A percentile compares a stretch with the other conserved stretches of the same genome.
These are phyloP conservation scores for Tineola bisselliella DNA, from an alignment of 2,888 invertebrate species.

Conservation along the genomic window DNA sequence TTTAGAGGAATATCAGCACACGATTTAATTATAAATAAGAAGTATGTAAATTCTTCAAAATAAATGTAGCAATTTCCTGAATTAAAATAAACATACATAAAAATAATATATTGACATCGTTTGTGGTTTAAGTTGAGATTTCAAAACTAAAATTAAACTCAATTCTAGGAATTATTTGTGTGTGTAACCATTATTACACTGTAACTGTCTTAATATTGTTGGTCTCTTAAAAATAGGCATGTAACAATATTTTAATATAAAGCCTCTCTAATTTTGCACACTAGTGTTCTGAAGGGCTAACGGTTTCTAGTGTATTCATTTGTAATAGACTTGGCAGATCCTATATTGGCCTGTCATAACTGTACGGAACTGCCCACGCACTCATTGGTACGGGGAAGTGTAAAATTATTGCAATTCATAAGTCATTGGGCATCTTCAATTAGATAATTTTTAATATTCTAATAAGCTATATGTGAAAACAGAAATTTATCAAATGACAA, in stretches of 20 bases:
- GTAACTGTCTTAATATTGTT: no score
- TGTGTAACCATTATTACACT: no score
- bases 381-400: slow-evolving; percentile 7
- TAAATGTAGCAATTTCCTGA: no score
- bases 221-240: no score
- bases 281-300: slow-evolving; percentile 2
- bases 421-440: not conserved
- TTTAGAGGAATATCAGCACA: not conserved
- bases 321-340: slow-evolving; percentile 11
- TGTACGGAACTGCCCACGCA: slow-evolving; percentile 11
- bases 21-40: no score
- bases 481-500: no score
- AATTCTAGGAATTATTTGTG: no score
- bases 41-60: no score
- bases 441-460: slow-evolving; percentile 1
- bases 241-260: not conserved
- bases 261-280: not conserved
- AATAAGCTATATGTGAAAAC: no score
- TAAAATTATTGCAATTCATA: not conserved
- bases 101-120: not conserved
- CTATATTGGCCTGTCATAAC: slow-evolving; percentile 13
- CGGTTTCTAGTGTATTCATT: slow-evolving; percentile 7
- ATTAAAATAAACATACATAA: no score
- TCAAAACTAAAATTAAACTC: not conserved
- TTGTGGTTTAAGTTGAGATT: not conserved